Percentiles rank a stretch among this genome's conserved stretches.
phyloP scores from a whole-genome alignment of 2,888 invertebrate species.

The Neria commutata region DNA sequence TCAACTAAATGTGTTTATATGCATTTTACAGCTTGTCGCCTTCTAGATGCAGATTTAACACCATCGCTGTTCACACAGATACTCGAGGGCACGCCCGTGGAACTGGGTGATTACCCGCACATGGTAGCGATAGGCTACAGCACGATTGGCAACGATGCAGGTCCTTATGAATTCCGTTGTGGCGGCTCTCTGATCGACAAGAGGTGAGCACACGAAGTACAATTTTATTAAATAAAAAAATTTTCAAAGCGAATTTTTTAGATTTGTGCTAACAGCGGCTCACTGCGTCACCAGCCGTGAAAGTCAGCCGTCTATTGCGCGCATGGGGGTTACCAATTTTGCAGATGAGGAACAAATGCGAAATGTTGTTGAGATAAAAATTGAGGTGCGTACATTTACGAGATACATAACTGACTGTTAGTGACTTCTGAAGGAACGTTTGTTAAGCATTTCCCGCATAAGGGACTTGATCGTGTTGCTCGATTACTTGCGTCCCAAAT shows the following conservation, averaged over 20 bases:
- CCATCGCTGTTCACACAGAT: slow-evolving; percentile 43
- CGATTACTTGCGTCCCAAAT: too few relatives aligned
- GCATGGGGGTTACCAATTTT: slow-evolving; percentile 49
- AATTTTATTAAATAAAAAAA: too few relatives aligned
- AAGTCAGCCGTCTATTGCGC: slow-evolving; percentile 42
- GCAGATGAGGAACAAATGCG: slow-evolving; percentile 21
- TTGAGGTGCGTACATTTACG: slow-evolving; percentile 38
- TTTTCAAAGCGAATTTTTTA: too few relatives aligned
- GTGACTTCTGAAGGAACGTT: too few relatives aligned
- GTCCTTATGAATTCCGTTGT: slow-evolving; percentile 38
- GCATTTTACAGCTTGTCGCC: slow-evolving; percentile 35
- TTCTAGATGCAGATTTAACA: slow-evolving; percentile 18
- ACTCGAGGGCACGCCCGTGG: slow-evolving; percentile 45
- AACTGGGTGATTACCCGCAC: slow-evolving; percentile 51
- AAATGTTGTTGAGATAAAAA: slow-evolving; percentile 30
- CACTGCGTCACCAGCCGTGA: slow-evolving; percentile 47
- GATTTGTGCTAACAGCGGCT: slow-evolving; percentile 53
- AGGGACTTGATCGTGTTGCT: too few relatives aligned
- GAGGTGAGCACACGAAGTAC: too few relatives aligned
- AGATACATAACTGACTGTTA: too few relatives aligned
- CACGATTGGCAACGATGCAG: slow-evolving; percentile 29
- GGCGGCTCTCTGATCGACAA: slow-evolving; percentile 52
- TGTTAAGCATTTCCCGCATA: too few relatives aligned
- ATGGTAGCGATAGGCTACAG: slow-evolving; percentile 52
- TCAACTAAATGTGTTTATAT: too few relatives aligned